phyloP scores from a whole-genome alignment of 2,888 invertebrate genomes.

The Melanotus villosus region DNA sequence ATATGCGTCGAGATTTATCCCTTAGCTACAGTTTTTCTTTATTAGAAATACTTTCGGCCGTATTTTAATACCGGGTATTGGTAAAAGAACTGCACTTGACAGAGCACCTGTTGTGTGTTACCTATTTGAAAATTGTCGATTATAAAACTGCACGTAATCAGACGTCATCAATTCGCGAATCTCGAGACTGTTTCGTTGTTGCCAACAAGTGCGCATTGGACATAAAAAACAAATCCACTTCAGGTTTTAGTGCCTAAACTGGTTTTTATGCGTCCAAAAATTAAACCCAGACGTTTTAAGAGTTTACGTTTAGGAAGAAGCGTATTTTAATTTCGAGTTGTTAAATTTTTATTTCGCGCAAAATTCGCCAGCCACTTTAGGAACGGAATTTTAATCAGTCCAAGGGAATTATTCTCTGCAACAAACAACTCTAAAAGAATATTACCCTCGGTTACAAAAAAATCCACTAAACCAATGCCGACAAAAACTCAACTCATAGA shows the following conservation, averaged over 20 bases:
- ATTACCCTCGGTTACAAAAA: conserved; percentile 14
- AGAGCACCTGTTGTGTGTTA: conserved; percentile 13
- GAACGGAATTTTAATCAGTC: conserved; percentile 23
- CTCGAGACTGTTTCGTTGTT: conserved; percentile 20
- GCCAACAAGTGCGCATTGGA: conserved; percentile 50
- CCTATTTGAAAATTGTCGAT: conserved; percentile 6
- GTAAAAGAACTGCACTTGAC: neutral
- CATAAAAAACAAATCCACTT: conserved; percentile 54
- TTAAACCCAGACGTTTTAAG: conserved; percentile 25
- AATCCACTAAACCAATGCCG: conserved; percentile 1
- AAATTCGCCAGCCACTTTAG: conserved; percentile 21
- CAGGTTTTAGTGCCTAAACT: conserved; percentile 33
- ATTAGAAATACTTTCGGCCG: conserved; percentile 26
- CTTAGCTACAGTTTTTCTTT: conserved; percentile 44
- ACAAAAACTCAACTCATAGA: conserved; percentile 7
- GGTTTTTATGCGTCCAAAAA: conserved; percentile 34
- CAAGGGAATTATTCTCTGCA: conserved; percentile 14
- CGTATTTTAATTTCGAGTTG: conserved; percentile 25
- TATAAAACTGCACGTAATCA: conserved; percentile 23
- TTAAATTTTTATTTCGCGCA: conserved; percentile 29
- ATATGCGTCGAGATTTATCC: conserved; percentile 60
- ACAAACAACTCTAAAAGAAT: conserved; percentile 19
- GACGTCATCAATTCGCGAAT: conserved; percentile 16
- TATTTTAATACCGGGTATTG: conserved; percentile 9
- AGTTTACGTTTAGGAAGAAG: conserved; percentile 19